Evolutionary conservation across 37 sponge, comb jelly and placozoan species (phyloP).

Genomic region (Spongia lamella): DNA sequence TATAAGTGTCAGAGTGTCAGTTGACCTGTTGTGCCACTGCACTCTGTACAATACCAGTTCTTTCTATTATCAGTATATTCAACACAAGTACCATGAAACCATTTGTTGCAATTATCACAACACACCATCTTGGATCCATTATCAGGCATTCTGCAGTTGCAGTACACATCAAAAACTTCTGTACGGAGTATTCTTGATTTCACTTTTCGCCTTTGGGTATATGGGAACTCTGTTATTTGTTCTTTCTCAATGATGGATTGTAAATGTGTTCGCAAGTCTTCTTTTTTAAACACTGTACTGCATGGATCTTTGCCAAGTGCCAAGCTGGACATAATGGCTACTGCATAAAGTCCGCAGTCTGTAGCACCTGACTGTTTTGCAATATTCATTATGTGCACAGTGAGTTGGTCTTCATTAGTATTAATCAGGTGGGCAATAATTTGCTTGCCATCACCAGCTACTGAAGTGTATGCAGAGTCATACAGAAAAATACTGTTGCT

Average conservation of each 20-base stretch:
- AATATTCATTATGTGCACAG: conserved; percentile 37
- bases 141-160: conserved; percentile 51
- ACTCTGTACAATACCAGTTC: neutral
- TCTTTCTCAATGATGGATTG: conserved; percentile 1
- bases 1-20: no score
- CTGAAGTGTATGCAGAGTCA: conserved; percentile 18
- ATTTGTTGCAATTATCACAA: conserved; percentile 34
- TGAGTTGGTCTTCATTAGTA: neutral
- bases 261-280: conserved; percentile 14
- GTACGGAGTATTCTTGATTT: conserved; percentile 1
- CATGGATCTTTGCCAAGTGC: conserved; percentile 29
- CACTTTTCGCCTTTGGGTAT: conserved; percentile 19
- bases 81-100: conserved; percentile 30
- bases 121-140: conserved; percentile 23
- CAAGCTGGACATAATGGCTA: conserved; percentile 18
- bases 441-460: conserved; percentile 11
- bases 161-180: conserved; percentile 13
- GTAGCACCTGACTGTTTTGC: conserved; percentile 33
- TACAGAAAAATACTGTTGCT: conserved; percentile 7
- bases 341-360: conserved; percentile 31
- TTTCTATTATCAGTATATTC: neutral
- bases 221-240: conserved; percentile 9
- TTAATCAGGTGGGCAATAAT: conserved; percentile 23
- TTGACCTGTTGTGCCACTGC: no score
- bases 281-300: conserved; percentile 4